Conservation (phyloP, 2,113 vertebrate species). For the Pungitius pungitius region DNA sequence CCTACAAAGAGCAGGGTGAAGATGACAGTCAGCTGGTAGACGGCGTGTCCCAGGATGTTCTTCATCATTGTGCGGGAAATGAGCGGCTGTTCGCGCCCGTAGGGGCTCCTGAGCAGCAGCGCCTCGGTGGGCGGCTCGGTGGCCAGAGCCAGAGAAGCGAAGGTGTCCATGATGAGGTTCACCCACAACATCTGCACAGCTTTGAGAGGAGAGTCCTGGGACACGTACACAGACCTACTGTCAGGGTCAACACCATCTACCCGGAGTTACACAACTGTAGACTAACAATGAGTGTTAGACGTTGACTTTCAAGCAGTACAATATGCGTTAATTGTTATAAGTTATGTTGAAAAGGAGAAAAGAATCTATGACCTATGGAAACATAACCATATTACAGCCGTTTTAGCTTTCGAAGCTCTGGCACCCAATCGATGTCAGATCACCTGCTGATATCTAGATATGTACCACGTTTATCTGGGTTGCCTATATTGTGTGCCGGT, state of each 20-base stretch:
- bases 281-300: background rate
- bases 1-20: constrained; percentile 95
- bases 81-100: constrained; percentile 96
- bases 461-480: too few relatives aligned
- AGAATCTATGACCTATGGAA: too few relatives aligned
- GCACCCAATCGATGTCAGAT: too few relatives aligned
- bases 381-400: background rate
- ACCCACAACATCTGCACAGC: constrained; percentile 99
- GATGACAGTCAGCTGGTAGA: constrained; percentile 93
- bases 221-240: constrained; percentile 20
- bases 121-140: constrained; percentile 96
- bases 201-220: constrained; percentile 96
- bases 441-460: too few relatives aligned
- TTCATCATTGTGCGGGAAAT: constrained; percentile 99
- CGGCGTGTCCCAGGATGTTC: constrained; percentile 94
- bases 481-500: too few relatives aligned
- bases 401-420: background rate
- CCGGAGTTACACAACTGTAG: background rate
- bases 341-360: background rate
- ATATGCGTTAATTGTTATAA: background rate
- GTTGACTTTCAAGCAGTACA: too few relatives aligned
- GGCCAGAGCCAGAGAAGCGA: constrained; percentile 95
- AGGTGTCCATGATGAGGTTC: constrained; percentile 99
- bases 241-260: background rate
- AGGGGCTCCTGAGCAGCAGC: constrained; percentile 92